Evolutionary conservation across 2,888 invertebrate genomes (phyloP), one percentile per base, ranked within the genome.

Genomic region (Papilio elwesi): DNA sequence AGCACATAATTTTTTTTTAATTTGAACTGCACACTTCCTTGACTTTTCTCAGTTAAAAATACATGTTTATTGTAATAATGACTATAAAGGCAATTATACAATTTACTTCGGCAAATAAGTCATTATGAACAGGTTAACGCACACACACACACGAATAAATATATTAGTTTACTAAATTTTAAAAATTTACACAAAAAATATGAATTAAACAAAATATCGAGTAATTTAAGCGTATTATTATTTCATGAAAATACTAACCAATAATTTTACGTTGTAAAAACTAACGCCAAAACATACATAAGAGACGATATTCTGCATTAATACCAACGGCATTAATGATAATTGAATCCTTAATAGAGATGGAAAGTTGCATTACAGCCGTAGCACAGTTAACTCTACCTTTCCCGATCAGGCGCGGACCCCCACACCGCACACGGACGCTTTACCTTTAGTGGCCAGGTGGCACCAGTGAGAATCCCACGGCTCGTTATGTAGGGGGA

Each of bases 391-490:
- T 73, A 73, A 64, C 70, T 55, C 53, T 51, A 53, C 53, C 63
- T 63, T 68, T 73, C n/a, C 36, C 49, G 55, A 68, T 68, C 64
- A 26, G 15, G 62, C 63, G 52, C 62, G 64, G 52, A 68, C 68
- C 74, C 73, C 75, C 74, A 74, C 77, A 75, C 74, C 68, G 66
- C 59, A 75, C 73, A n/a, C n/a, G n/a, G n/a, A n/a, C n/a, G n/a
- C n/a, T n/a, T n/a, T 68, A 62, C 62, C 73, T 68, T 59, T 62
- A 63, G 73, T 52, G 72, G 73, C 79, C 80, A 80, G 80, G 80
- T 80, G 80, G 70, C 75, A 75, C 70, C 72, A 79, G 80, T 80
- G 80, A 77, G 80, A 80, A 77, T 72, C 71, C 71, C 59, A 70
- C 73, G 72, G 57, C 53, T 71, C 66, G 52, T 71, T 66, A 63